These are phyloP conservation scores for Beris morrisii DNA, from an alignment of 2,888 invertebrate genomes.

Conservation along the genomic window DNA sequence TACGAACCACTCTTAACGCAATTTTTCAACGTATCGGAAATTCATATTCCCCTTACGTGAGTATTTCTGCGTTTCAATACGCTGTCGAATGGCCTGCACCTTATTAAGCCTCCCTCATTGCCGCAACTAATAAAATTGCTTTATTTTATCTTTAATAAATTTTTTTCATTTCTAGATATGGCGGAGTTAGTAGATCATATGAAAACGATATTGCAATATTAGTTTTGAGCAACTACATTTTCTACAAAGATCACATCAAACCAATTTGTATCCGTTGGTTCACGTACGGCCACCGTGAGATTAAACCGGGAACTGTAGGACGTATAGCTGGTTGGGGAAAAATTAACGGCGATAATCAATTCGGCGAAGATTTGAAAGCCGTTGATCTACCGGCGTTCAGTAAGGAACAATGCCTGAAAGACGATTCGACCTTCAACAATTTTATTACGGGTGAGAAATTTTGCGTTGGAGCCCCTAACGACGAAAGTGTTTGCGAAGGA, in stretches of 20 bases:
- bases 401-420: conserved; percentile 39
- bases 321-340: conserved; percentile 44
- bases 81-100: too few relatives aligned
- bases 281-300: conserved; percentile 32
- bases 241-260: conserved; percentile 47
- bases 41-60: conserved; percentile 37
- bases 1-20: conserved; percentile 36
- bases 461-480: conserved; percentile 43
- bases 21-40: conserved; percentile 37
- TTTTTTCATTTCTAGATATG: conserved; percentile 32
- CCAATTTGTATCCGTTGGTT: conserved; percentile 51
- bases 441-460: conserved; percentile 45
- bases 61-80: neutral
- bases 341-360: conserved; percentile 32
- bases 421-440: conserved; percentile 38
- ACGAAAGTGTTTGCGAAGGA: conserved; percentile 39
- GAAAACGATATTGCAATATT: conserved; percentile 51
- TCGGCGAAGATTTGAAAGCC: conserved; percentile 35
- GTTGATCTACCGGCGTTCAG: conserved; percentile 40
- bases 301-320: conserved; percentile 31
- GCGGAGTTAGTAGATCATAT: conserved; percentile 42
- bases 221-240: conserved; percentile 45
- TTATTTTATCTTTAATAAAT: too few relatives aligned
- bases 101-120: too few relatives aligned
- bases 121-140: too few relatives aligned